These are phyloP conservation scores for Pocillopora grandis DNA, from an alignment of 92 coral and sea anemone genomes.

Conservation along the genomic window DNA sequence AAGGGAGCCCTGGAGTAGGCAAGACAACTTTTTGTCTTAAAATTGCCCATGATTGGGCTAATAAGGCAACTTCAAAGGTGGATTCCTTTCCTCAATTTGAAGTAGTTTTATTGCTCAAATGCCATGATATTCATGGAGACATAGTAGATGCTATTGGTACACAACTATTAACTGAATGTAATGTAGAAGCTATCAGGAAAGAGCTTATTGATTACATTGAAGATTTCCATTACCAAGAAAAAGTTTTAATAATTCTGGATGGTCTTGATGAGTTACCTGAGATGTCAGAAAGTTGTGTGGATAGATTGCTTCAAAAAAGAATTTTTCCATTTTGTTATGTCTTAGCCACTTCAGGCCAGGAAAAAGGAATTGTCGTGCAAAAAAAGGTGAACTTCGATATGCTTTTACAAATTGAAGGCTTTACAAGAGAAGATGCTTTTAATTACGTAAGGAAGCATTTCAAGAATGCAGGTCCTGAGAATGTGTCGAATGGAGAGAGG, in stretches of 20 bases:
- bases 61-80: background rate
- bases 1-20: background rate
- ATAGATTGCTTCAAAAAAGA: background rate
- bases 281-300: background rate
- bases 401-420: background rate
- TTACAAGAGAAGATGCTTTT: background rate
- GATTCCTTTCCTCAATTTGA: background rate
- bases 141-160: background rate
- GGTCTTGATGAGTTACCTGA: background rate
- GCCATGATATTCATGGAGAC: background rate
- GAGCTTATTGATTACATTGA: background rate
- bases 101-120: background rate
- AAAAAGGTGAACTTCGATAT: background rate
- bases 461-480: background rate
- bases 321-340: conserved; percentile 3
- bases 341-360: background rate
- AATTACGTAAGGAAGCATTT: conserved; percentile 1
- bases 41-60: background rate
- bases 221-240: background rate
- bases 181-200: background rate
- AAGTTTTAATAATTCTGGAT: conserved; percentile 1
- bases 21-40: background rate
- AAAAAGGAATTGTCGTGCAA: background rate
- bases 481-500: background rate
- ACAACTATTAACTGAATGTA: background rate